phyloP scores from a whole-genome alignment of 2,888 invertebrate genomes.

The Leucania comma region DNA sequence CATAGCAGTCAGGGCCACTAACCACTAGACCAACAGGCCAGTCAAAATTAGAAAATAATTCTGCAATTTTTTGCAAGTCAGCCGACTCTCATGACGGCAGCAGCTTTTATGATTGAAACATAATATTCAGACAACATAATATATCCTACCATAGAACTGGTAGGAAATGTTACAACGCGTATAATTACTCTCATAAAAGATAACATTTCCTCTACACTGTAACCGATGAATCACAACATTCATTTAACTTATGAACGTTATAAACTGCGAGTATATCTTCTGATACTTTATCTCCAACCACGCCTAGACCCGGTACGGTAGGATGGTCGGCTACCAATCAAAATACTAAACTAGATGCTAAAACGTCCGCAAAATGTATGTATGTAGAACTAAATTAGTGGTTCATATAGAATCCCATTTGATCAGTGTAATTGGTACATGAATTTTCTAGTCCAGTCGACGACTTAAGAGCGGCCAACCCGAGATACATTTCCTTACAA shows the following conservation, averaged over 20 bases:
- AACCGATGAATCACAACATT: constrained; percentile 49
- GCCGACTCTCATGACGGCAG: too few species aligned
- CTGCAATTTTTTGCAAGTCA: too few species aligned
- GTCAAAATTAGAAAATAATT: too few species aligned
- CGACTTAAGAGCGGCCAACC: background rate
- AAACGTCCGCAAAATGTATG: constrained; percentile 41
- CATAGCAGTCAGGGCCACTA: too few species aligned
- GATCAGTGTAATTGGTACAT: constrained; percentile 58
- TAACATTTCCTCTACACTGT: constrained; percentile 50
- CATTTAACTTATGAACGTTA: constrained; percentile 46
- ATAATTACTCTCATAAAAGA: constrained; percentile 50
- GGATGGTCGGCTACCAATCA: constrained; percentile 55
- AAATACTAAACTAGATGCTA: constrained; percentile 55
- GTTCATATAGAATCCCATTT: constrained; percentile 52
- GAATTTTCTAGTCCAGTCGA: constrained; percentile 44
- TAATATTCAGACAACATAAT: background rate
- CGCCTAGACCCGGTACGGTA: constrained; percentile 64
- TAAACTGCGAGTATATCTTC: constrained; percentile 49
- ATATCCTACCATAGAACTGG: constrained; percentile 1
- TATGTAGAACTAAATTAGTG: constrained; percentile 52
- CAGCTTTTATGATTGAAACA: too few species aligned
- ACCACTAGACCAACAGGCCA: too few species aligned
- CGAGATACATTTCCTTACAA: too few species aligned
- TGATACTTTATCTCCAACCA: constrained; percentile 45
- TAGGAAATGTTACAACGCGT: constrained; percentile 21